Evolutionary conservation across 2,888 invertebrate genomes (phyloP).

Genomic region (Lottia scabra): DNA sequence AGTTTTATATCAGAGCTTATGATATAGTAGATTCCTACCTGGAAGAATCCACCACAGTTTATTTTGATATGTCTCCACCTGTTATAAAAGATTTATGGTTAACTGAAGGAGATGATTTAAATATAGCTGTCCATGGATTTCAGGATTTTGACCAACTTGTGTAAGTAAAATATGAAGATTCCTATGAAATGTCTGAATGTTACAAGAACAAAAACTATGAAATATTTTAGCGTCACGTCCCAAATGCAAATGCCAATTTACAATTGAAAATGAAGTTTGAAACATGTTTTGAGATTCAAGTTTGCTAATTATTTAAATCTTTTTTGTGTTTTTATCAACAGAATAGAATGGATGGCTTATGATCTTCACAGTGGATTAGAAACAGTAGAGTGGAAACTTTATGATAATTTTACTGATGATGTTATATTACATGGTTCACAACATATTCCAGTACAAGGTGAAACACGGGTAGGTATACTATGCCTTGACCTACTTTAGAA

Average conservation of each 20-base stretch:
- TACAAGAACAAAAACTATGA: too few relatives aligned
- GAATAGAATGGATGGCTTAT: conserved; percentile 42
- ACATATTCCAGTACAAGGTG: conserved; percentile 28
- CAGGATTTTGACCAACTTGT: conserved; percentile 32
- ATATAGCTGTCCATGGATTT: conserved; percentile 32
- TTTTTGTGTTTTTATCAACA: conserved; percentile 21
- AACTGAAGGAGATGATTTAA: conserved; percentile 22
- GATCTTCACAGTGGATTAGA: conserved; percentile 44
- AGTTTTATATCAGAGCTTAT: conserved; percentile 28
- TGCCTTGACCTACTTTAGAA: too few relatives aligned
- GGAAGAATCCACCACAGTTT: conserved; percentile 26
- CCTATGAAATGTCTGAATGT: too few relatives aligned
- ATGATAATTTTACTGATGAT: conserved; percentile 35
- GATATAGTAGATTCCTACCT: conserved; percentile 29
- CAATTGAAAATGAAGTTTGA: too few relatives aligned
- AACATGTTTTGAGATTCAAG: too few relatives aligned
- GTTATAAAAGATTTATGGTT: conserved; percentile 36
- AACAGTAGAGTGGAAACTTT: conserved; percentile 38
- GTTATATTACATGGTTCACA: conserved; percentile 37
- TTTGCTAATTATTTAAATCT: not conserved
- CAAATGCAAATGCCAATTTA: too few relatives aligned
- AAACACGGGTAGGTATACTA: conserved; percentile 17
- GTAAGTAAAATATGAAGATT: conserved; percentile 15
- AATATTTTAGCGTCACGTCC: too few relatives aligned
- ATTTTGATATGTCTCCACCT: conserved; percentile 36